These are phyloP conservation scores for Leptinotarsa peninsularis DNA, from an alignment of 2,888 invertebrate genomes.

Conservation along the genomic window DNA sequence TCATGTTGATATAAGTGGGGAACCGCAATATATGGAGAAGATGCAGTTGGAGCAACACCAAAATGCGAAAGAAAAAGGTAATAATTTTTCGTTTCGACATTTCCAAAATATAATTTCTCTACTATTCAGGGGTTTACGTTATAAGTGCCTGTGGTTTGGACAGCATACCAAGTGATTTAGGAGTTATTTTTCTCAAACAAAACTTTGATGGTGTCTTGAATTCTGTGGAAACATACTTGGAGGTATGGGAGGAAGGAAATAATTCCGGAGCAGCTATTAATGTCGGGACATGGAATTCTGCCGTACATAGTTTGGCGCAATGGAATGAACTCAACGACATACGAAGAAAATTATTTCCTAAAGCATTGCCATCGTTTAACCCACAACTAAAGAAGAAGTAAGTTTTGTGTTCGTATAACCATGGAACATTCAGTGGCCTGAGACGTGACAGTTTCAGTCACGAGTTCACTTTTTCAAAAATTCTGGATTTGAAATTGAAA, in stretches of 20 bases:
- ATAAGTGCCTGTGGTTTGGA: conserved; percentile 95
- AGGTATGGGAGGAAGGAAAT: conserved; percentile 57
- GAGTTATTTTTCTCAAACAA: conserved; percentile 80
- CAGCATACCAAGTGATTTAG: conserved; percentile 90
- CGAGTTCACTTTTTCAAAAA: no score
- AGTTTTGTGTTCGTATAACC: not conserved
- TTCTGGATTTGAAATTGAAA: no score
- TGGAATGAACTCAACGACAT: conserved; percentile 73
- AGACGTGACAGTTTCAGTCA: no score
- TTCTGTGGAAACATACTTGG: conserved; percentile 80
- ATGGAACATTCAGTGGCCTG: not conserved
- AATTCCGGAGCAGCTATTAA: conserved; percentile 72
- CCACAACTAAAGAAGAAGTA: conserved; percentile 65
- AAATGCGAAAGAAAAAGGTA: conserved; percentile 77
- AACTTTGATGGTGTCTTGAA: conserved; percentile 86
- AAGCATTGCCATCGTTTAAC: conserved; percentile 72
- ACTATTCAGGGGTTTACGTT: conserved; percentile 75
- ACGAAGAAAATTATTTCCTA: conserved; percentile 73
- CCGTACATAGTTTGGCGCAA: conserved; percentile 81
- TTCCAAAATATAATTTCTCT: conserved; percentile 21
- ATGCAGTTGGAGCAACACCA: conserved; percentile 81
- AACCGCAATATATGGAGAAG: conserved; percentile 74
- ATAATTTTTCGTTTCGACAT: conserved; percentile 9
- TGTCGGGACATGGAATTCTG: conserved; percentile 91
- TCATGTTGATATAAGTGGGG: conserved; percentile 94